Conservation (phyloP, 1,140 invertebrate species). For the Gryon sp. region DNA sequence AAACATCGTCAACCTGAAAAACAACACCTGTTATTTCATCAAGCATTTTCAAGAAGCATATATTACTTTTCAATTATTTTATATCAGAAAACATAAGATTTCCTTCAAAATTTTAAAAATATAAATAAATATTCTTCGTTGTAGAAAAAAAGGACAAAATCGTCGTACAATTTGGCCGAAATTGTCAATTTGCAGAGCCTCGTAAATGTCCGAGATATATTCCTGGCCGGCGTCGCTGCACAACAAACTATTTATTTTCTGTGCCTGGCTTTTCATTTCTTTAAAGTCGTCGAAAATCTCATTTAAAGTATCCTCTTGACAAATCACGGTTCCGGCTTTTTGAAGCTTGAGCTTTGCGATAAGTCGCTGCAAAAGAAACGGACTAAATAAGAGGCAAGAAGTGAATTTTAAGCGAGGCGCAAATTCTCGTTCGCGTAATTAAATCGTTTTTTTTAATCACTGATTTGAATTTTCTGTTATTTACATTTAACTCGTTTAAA, state of each 20-base stretch:
- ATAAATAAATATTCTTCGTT: too few relatives aligned
- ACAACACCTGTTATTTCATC: slow-evolving; percentile 2
- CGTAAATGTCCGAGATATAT: slow-evolving; percentile 79
- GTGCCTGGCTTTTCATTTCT: slow-evolving; percentile 64
- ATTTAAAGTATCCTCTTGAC: slow-evolving; percentile 75
- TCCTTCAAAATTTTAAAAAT: too few relatives aligned
- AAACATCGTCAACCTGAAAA: slow-evolving; percentile 66
- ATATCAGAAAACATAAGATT: too few relatives aligned
- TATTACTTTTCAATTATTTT: too few relatives aligned
- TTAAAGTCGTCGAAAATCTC: slow-evolving; percentile 77
- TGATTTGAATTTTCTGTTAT: background rate
- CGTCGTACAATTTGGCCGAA: slow-evolving; percentile 78
- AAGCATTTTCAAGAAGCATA: slow-evolving; percentile 7
- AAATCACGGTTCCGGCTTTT: slow-evolving; percentile 74
- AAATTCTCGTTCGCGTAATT: slow-evolving; percentile 22
- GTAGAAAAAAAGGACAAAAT: background rate
- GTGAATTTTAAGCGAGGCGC: slow-evolving; percentile 3
- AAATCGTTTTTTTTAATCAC: slow-evolving; percentile 11
- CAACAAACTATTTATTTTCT: slow-evolving; percentile 70
- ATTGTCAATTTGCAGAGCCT: slow-evolving; percentile 79
- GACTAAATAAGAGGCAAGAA: slow-evolving; percentile 1
- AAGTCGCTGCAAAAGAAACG: slow-evolving; percentile 56
- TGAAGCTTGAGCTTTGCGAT: slow-evolving; percentile 30
- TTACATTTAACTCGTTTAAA: background rate
- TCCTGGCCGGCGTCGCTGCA: slow-evolving; percentile 79